A percentile compares a stretch with the other conserved stretches of the same genome.
Evolutionary conservation across 2,797 vertebrate genomes (phyloP).

Genomic region (Falco columbarius): DNA sequence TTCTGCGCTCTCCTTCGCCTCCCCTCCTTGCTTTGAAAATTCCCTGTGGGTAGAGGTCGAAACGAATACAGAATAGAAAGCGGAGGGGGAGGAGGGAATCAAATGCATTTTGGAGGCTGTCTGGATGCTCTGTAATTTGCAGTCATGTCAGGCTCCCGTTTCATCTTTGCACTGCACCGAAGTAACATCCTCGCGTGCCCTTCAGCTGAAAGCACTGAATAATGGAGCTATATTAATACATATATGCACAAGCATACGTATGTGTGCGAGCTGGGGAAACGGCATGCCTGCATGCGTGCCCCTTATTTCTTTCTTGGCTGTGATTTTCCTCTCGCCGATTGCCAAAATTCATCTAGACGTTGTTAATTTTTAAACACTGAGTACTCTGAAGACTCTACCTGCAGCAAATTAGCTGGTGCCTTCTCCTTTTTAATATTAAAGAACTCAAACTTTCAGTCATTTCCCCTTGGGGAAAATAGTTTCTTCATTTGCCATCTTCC

Average conservation of each 20-base stretch:
- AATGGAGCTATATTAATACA: not conserved
- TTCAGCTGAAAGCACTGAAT: not conserved
- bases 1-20: not conserved
- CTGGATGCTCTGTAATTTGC: not conserved
- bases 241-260: not conserved
- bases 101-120: not conserved
- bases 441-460: not conserved
- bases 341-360: not conserved
- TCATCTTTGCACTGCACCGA: not conserved
- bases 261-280: not conserved
- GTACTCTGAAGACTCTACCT: not conserved
- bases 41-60: fast-evolving
- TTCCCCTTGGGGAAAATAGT: not conserved
- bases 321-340: not conserved
- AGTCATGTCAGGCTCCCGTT: constrained; percentile 3
- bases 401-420: not conserved
- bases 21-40: not conserved
- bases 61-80: not conserved
- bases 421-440: constrained; percentile 40
- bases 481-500: not conserved
- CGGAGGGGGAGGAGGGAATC: not conserved
- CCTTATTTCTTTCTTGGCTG: not conserved
- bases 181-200: not conserved
- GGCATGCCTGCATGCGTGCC: fast-evolving
- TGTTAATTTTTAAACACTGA: not conserved